Evolutionary conservation across 2,113 vertebrate species (phyloP), one percentile per base, ranked within the genome.

Genomic region (Benitochromis conjunctus): DNA sequence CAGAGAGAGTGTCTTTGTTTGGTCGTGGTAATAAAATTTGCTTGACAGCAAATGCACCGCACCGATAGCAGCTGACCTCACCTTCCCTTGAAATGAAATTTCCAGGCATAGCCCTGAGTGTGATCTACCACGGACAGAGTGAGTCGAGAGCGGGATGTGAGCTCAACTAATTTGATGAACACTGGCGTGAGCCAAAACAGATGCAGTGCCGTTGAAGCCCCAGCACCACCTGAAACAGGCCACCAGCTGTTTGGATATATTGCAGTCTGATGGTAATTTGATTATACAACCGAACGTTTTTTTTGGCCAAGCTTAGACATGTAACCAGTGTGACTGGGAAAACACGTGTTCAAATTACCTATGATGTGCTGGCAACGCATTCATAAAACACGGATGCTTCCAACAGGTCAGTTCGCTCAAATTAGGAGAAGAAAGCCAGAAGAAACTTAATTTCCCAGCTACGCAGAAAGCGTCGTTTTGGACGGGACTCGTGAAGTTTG

Each of bases 111-210:
- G 53, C 36, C 48, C 29, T 78, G 57, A 58, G 81, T 58, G 2
- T 77, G 74, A 82, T 90, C 21, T 64, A 9, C 29, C 19, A 5
- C 34, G 10, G 29, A n/a, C 21, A 34, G 21, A 83, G 51, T 58
- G 82, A 26, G 82, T 77, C 16, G 36, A 56, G 19, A 66, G n/a
- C 4, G 21, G 43, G 48, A 83, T 85, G 62, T 36, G 66, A 81
- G 77, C 34, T 18, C 11, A n/a, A 78, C 36, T 90, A 78, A 91
- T 86, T 86, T 80, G 79, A 90, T 80, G 79, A 81, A 88, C 64
- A 88, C 3, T 51, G 36, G 41, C 12, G 2, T 69, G 81, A 76
- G 84, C 64, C 55, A 81, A 85, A 86, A 34, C 80, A 74, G 64
- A 57, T 26, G 7, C 31, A 19, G 31, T 43, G 55, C 31, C 13